Base-by-base conservation (phyloP, 2,113 vertebrate species). In the Toxotes chatareus region DNA sequence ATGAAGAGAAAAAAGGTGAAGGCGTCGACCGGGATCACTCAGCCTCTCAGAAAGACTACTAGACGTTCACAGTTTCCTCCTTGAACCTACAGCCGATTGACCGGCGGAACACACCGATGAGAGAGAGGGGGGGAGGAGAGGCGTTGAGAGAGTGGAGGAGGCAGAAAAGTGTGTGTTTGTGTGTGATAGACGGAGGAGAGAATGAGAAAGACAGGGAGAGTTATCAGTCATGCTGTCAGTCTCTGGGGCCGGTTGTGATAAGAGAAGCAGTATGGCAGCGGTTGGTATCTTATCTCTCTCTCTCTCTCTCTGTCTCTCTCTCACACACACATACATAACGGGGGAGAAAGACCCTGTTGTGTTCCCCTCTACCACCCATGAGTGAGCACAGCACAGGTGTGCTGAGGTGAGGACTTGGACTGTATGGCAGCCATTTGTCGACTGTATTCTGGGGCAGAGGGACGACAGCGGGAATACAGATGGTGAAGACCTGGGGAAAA, bases 221-320 rank as follows among this genome's bases (percentile, higher is more conserved):
- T 80, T 91, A 90, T 92, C 90, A 88, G 87, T 90, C 87, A 82
- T 85, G 78, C 86, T 90, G 89, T 92, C 91, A 87, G 83, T 92
- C 89, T 92, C 73, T 34, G 56, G 72, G 88, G 88, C 88, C 70
- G 75, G 62, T 82, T 89, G 76, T 88, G 90, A 93, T 93, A 92
- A 92, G 91, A 77, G 76, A 79, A 47, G 61, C 81, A 69, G 87
- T 32, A 63, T 59, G 73, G 73, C 64, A 76, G 68, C 5, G 55
- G 68, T 81, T 87, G 85, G 72, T 89, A 73, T 88, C 86, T 27
- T 27, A 27, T 27, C 27, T 27, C 27, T 27, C 27, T 88, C 17
- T 89, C 84, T 79, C 79, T 4, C 68, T 27, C 69, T 66, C 68
- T 53, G 53, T 56, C 73, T 12, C 44, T 27, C 70, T 5, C 74